Evolutionary conservation across 2,113 vertebrate species (phyloP), one percentile per base, ranked within the genome.

Genomic region (Melospiza georgiana): DNA sequence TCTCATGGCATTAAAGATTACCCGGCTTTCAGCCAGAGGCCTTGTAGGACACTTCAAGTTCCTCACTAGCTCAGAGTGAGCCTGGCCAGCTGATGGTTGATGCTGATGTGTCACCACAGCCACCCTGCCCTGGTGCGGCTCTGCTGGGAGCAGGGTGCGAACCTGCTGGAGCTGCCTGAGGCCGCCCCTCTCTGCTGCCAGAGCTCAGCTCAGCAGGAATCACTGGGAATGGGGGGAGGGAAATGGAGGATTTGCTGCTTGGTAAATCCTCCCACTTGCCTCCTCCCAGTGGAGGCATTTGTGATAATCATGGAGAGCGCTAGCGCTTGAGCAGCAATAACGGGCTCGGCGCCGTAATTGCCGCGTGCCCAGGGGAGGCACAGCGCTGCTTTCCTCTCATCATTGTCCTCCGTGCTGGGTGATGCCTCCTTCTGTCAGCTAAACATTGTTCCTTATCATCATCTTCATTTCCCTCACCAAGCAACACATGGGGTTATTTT

Each of bases 261-360:
- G 92, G 90, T 90, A 84, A 93, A 93, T 94, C 91, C 89, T 95
- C 89, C 93, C 93, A 84, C 89, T 80, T 81, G 8, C 52, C 61
- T 96, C 87, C 84, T 95, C 90, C 91, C 91, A 39, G 67, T 6
- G 85, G 93, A 85, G 82, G 54, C 87, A 67, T 91, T 91, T 94
- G 93, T 87, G 88, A 87, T 94, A 49, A 88, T 90, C 79, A 41
- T 35, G 93, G 93, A 55, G 90, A 87, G 12, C 13, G 55, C 52
- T 83, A 4, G 75, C 87, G 61, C 94, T 90, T 55, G 68, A 95
- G 95, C 90, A 72, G 90, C 90, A 74, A 24, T 80, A 81, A 75
- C 31, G 90, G 65, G 76, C 76, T 22, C 1, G 72, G 72, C 84
- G 76, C 91, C 0, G 2, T 59, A 78, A 94, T 81, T 84, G 87